phyloP scores from a whole-genome alignment of 2,113 vertebrate genomes.

The Zosterops lateralis region DNA sequence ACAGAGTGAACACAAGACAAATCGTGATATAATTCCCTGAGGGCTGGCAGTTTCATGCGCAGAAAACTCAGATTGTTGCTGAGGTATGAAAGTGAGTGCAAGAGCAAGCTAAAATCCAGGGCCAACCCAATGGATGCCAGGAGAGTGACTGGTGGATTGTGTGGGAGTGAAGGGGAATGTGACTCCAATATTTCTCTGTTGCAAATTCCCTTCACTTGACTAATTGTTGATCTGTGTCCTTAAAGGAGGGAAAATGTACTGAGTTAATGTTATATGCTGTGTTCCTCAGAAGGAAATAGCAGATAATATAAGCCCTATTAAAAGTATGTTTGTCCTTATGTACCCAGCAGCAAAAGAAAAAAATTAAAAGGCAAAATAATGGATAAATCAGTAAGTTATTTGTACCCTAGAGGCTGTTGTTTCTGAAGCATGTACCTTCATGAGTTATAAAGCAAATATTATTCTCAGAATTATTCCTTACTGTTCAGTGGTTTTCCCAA shows the following conservation, averaged over 20 bases:
- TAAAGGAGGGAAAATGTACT: background rate
- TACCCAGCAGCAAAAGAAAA: background rate
- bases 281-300: background rate
- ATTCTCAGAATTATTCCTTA: background rate
- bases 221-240: background rate
- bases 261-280: fast-evolving
- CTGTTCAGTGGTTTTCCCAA: background rate
- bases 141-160: background rate
- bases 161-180: background rate
- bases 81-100: background rate
- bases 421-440: background rate
- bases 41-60: background rate
- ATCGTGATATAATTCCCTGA: background rate
- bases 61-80: background rate
- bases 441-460: background rate
- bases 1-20: background rate
- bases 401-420: background rate
- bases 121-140: background rate
- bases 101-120: background rate
- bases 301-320: background rate
- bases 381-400: background rate
- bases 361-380: background rate
- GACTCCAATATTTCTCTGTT: background rate
- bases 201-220: background rate
- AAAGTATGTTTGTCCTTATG: background rate